Conservation (phyloP, 2,797 vertebrate species). For the Emys orbicularis region DNA sequence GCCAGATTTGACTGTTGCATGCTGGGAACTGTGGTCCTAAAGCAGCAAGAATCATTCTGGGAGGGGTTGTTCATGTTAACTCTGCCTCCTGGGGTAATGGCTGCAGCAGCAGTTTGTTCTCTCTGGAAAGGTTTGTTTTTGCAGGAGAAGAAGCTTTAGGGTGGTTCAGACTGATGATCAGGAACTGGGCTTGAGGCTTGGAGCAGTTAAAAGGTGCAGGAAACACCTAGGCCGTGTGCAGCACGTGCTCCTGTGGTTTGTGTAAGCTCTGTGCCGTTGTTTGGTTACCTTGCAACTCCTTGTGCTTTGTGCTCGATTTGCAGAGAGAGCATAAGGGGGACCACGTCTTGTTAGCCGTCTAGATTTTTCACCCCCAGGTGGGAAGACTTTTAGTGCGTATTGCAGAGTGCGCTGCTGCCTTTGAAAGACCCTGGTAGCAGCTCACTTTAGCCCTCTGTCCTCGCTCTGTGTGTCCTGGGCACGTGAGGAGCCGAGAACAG, state of each 20-base stretch:
- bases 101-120: not conserved
- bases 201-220: too few relatives aligned
- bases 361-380: not conserved
- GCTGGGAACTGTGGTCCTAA: not conserved
- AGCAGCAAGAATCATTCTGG: not conserved
- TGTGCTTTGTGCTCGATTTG: not conserved
- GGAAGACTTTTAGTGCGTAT: not conserved
- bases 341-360: not conserved
- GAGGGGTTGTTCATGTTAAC: not conserved
- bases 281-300: not conserved
- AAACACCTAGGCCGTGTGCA: not conserved
- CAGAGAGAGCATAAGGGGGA: too few relatives aligned
- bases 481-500: not conserved
- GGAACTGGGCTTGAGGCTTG: not conserved
- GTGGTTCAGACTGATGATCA: not conserved
- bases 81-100: not conserved
- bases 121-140: not conserved
- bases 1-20: rapidly evolving
- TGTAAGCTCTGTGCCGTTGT: not conserved
- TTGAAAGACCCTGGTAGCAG: not conserved
- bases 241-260: not conserved
- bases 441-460: not conserved
- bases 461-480: not conserved
- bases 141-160: not conserved
- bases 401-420: not conserved